Conservation (phyloP, 2,113 vertebrate genomes). For the Callipepla californica region DNA sequence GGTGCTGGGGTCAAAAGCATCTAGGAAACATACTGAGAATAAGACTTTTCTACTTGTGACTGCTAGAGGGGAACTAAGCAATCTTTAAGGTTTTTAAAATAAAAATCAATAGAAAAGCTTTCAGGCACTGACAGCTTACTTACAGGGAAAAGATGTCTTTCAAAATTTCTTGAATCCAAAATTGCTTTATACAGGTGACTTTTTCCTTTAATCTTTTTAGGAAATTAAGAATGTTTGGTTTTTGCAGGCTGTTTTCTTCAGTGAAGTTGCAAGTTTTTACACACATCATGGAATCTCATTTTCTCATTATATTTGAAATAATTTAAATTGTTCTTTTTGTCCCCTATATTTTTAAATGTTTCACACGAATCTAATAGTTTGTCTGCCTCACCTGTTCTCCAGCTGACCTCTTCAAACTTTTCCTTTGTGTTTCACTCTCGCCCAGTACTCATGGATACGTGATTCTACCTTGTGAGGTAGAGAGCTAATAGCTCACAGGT, state of each 20-base stretch:
- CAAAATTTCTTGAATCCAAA: background rate
- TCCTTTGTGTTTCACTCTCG: background rate
- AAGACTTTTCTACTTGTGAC: background rate
- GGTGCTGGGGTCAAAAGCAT: background rate
- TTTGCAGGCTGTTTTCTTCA: background rate
- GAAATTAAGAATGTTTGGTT: background rate
- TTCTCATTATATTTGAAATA: background rate
- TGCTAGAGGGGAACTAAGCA: background rate
- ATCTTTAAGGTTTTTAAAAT: background rate
- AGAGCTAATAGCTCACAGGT: background rate
- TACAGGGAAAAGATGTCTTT: background rate
- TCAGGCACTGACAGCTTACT: background rate
- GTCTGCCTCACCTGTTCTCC: background rate
- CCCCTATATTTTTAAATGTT: background rate
- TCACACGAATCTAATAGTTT: background rate
- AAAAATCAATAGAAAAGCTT: constrained; percentile 25
- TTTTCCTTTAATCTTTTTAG: background rate
- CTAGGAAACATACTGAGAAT: background rate
- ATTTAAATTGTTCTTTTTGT: background rate
- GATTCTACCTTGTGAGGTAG: background rate
- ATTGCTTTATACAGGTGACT: background rate
- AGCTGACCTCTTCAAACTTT: background rate
- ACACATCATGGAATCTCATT: background rate
- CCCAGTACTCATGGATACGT: background rate
- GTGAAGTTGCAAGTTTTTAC: background rate